Evolutionary conservation across 2,888 invertebrate species (phyloP), one percentile per base, ranked within the genome.

Genomic region (Lepidocyrtoides sp.): DNA sequence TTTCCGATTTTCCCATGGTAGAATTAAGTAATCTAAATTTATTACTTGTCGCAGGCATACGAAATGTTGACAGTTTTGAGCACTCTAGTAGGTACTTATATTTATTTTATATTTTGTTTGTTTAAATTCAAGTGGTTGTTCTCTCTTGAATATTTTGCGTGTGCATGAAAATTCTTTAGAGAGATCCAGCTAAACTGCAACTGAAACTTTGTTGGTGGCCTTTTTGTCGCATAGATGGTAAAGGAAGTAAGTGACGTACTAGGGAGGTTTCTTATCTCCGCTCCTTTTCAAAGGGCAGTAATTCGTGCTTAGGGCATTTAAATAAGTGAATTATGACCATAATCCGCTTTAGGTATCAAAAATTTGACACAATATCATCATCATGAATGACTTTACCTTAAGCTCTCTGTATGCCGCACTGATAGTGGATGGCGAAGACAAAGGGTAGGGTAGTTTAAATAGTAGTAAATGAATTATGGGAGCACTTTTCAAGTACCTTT

Each of bases 321-420:
- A 89, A 69, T 83, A 89, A 89, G 54, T 83, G 75, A 89, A 89
- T 89, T 89, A 89, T 89, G 72, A 79, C 63, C 14, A 54, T 89
- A 89, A 89, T 82, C 89, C 12, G 75, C 82, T 89, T 89, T 72
- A 72, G 41, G 23, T 57, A 81, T 57, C 81, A 81, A 81, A 81
- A 69, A 36, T 69, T 36, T n/a, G 10, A 36, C 23, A 57, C 57
- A 57, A 57, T 57, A 57, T 4, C 20, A 57, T 57, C 57, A 57
- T n/a, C n/a, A n/a, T n/a, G n/a, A n/a, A n/a, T 57, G 23, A 57
- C 57, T 57, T 57, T 23, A 3, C 7, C 57, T 63, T 23, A 63
- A 26, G 63, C 29, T 63, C 23, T 4, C 14, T 14, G 54, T 54
- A 5, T 48, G 60, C 26, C 17, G 26, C 60, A 4, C 7, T 7